Percentiles rank a stretch among this genome's conserved stretches.
phyloP scores from a whole-genome alignment of 2,888 invertebrate species.

The Tachina fera region DNA sequence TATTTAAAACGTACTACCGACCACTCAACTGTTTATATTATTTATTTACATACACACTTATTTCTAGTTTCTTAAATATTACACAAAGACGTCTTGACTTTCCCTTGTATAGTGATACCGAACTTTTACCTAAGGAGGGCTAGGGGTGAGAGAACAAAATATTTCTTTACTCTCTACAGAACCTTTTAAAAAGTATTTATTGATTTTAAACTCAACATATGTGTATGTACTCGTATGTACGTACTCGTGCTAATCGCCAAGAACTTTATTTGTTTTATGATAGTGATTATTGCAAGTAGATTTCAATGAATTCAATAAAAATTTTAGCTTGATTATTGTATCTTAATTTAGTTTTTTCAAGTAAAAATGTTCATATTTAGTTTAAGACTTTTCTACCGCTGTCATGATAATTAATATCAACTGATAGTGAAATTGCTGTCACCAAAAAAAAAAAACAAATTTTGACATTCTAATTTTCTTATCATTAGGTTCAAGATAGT shows the following conservation, averaged over 20 bases:
- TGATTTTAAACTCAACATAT: constrained; percentile 32
- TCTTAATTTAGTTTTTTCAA: too few species aligned
- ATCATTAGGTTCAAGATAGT: neutral
- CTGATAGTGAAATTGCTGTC: neutral
- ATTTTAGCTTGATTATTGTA: neutral
- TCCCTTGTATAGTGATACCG: neutral
- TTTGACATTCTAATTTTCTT: neutral
- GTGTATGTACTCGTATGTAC: neutral
- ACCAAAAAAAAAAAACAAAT: neutral
- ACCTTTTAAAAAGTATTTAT: constrained; percentile 23
- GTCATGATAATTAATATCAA: neutral
- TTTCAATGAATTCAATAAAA: neutral
- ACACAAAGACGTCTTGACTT: neutral
- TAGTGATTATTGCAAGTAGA: neutral
- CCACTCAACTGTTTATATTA: too few species aligned
- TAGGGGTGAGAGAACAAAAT: neutral
- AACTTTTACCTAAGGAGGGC: neutral
- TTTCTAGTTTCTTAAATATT: too few species aligned
- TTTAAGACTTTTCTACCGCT: neutral
- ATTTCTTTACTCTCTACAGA: neutral
- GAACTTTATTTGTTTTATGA: neutral
- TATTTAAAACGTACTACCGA: too few species aligned
- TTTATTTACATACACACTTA: too few species aligned
- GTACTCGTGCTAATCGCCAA: neutral
- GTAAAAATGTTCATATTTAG: too few species aligned